Conservation (phyloP, 2,797 vertebrate genomes). For the Fistularia commersonii region DNA sequence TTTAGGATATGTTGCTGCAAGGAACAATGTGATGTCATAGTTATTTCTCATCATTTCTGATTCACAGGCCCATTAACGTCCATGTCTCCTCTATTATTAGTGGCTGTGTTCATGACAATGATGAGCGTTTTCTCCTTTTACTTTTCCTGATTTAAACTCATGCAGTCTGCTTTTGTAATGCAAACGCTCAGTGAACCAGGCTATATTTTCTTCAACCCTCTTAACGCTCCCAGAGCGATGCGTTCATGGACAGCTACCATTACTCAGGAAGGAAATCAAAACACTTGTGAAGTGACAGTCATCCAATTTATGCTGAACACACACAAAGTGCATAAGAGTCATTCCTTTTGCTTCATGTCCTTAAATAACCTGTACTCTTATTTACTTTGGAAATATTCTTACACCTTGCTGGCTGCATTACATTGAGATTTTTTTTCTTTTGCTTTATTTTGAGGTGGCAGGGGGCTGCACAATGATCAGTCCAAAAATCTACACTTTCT, state of each 20-base stretch:
- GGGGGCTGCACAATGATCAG: conserved; percentile 44
- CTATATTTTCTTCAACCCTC: conserved; percentile 1
- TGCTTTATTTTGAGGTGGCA: conserved; percentile 33
- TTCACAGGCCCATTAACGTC: background rate
- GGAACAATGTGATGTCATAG: conserved; percentile 27
- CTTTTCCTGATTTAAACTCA: conserved; percentile 4
- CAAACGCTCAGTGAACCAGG: conserved; percentile 11
- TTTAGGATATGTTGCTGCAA: background rate
- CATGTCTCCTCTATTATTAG: background rate
- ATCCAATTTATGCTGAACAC: conserved; percentile 22
- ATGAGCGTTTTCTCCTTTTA: conserved; percentile 5
- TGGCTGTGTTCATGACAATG: background rate
- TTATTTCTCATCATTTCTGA: conserved; percentile 10
- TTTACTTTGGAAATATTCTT: conserved; percentile 32
- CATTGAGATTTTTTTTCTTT: conserved; percentile 39
- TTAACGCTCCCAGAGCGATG: conserved; percentile 3
- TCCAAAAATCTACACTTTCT: conserved; percentile 43
- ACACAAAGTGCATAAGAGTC: conserved; percentile 30
- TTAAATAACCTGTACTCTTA: conserved; percentile 45
- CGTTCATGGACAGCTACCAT: conserved; percentile 27
- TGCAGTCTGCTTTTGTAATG: conserved; percentile 8
- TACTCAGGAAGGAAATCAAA: conserved; percentile 63
- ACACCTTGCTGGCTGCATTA: conserved; percentile 13
- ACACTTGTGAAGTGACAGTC: conserved; percentile 26
- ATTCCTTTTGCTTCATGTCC: conserved; percentile 29